Evolutionary conservation across 2,888 invertebrate species (phyloP).

Genomic region (Drosophila mercatorum): DNA sequence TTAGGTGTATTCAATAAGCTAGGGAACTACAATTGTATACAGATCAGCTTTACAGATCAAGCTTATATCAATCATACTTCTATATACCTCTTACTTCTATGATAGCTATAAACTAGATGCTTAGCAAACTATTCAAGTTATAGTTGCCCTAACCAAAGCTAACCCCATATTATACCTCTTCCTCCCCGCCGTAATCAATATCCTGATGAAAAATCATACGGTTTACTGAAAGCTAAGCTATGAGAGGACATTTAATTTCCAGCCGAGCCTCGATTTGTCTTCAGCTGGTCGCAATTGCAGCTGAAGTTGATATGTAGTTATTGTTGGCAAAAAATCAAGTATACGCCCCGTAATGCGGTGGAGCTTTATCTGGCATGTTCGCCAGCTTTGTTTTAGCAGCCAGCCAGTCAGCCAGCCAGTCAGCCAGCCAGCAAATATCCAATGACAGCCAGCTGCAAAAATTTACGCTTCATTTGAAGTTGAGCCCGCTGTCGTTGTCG

Average conservation of each 20-base stretch:
- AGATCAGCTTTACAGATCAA: no score
- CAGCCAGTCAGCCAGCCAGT: slow-evolving; percentile 8
- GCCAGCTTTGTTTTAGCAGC: slow-evolving; percentile 60
- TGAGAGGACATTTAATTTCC: not conserved
- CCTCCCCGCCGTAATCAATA: no score
- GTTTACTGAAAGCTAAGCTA: not conserved
- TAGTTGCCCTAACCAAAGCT: no score
- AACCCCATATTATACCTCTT: no score
- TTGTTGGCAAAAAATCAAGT: slow-evolving; percentile 59
- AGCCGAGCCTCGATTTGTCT: not conserved
- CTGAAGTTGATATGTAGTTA: slow-evolving; percentile 54
- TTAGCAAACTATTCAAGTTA: no score
- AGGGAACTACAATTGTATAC: no score
- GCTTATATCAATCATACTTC: no score
- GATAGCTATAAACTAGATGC: no score
- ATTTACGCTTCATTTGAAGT: slow-evolving; percentile 78
- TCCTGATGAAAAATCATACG: no score
- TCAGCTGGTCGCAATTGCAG: not conserved
- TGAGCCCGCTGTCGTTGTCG: slow-evolving; percentile 48
- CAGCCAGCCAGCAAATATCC: slow-evolving; percentile 25
- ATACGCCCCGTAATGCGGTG: slow-evolving; percentile 50
- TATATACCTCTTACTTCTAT: no score
- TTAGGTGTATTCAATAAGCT: no score
- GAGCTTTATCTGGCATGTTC: slow-evolving; percentile 55
- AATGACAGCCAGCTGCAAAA: slow-evolving; percentile 55